phyloP scores from a whole-genome alignment of 2,888 invertebrate genomes.

The Parnassius mnemosyne region DNA sequence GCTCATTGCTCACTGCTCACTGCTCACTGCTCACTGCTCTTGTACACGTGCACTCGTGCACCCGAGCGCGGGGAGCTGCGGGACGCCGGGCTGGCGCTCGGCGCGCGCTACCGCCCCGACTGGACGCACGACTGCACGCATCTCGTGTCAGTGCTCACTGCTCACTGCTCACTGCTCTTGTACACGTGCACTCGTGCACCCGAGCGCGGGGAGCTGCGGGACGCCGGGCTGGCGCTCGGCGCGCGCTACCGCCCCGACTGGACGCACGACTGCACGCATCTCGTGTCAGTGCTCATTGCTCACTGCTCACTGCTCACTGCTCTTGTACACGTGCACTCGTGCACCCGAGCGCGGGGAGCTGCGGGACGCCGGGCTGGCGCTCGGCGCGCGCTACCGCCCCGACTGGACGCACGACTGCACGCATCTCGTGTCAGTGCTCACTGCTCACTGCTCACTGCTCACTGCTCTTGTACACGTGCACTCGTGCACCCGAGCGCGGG shows the following conservation, averaged over 20 bases:
- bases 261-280: conserved; percentile 85
- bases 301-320: too few relatives aligned
- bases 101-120: conserved; percentile 88
- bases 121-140: conserved; percentile 90
- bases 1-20: too few relatives aligned
- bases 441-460: too few relatives aligned
- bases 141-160: conserved; percentile 84
- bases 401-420: conserved; percentile 82
- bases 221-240: too few relatives aligned
- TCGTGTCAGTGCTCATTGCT: conserved; percentile 75
- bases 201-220: conserved; percentile 77
- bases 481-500: too few relatives aligned
- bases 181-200: conserved; percentile 52
- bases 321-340: conserved; percentile 43
- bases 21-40: too few relatives aligned
- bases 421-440: conserved; percentile 82
- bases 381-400: conserved; percentile 89
- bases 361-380: conserved; percentile 83
- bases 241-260: too few relatives aligned
- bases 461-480: too few relatives aligned
- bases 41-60: conserved; percentile 81
- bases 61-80: conserved; percentile 85
- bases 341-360: conserved; percentile 83
- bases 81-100: conserved; percentile 86
- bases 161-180: too few relatives aligned